Evolutionary conservation across 2,797 vertebrate species (phyloP).

Genomic region (Cygnus olor): DNA sequence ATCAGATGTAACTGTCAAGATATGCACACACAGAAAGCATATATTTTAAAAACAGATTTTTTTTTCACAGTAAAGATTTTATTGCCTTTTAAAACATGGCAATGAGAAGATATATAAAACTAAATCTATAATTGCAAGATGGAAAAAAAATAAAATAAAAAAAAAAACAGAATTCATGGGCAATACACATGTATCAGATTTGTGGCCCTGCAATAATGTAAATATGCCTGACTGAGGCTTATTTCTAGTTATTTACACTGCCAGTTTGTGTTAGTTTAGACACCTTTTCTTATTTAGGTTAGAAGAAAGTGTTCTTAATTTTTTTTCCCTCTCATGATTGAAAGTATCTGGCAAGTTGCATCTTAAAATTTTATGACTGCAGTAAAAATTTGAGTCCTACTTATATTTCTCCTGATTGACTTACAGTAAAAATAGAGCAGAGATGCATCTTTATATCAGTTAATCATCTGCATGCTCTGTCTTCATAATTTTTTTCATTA

Average conservation of each 20-base stretch:
- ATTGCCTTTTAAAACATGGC: background rate
- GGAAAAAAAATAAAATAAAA: no score
- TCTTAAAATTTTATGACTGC: background rate
- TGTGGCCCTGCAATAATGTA: background rate
- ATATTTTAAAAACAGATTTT: background rate
- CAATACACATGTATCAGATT: background rate
- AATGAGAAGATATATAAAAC: background rate
- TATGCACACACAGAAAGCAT: background rate
- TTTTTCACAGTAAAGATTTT: background rate
- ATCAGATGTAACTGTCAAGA: background rate
- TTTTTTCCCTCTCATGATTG: background rate
- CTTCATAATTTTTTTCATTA: background rate
- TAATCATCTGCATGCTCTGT: background rate
- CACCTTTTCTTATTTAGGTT: background rate
- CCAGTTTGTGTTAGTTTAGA: background rate
- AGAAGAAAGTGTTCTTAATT: background rate
- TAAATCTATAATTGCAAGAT: background rate
- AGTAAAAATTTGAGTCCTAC: background rate
- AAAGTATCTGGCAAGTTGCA: background rate
- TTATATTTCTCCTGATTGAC: background rate
- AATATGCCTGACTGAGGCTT: background rate
- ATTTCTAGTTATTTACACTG: background rate
- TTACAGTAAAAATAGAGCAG: background rate
- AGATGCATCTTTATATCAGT: background rate
- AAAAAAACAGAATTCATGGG: background rate